Conservation (phyloP, 2,888 invertebrate species). For the Omphaloscelis lunosa region DNA sequence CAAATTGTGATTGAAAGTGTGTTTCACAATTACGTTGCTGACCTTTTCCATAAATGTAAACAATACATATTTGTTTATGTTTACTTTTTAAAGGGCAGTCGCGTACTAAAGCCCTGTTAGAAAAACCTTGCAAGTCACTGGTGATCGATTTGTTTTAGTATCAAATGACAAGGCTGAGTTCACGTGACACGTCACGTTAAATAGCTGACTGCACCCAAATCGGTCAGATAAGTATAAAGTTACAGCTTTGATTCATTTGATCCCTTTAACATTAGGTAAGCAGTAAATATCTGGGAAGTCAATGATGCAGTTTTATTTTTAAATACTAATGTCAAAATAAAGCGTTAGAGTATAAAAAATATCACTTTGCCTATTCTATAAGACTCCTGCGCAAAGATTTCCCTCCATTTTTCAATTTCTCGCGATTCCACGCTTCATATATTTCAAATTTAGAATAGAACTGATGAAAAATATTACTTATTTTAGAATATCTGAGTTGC, state of each 20-base stretch:
- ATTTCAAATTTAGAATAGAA: neutral
- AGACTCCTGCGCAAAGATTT: neutral
- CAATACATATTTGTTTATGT: neutral
- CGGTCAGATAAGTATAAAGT: neutral
- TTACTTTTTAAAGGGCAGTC: conserved; percentile 26
- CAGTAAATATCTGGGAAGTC: neutral
- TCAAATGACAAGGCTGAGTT: conserved; percentile 32
- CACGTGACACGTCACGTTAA: conserved; percentile 13
- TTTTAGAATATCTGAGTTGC: neutral
- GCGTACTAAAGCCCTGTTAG: neutral
- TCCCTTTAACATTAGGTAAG: conserved; percentile 11
- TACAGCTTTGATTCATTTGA: neutral
- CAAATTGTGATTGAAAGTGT: too few relatives aligned
- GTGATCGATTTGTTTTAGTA: conserved; percentile 48
- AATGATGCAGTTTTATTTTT: neutral
- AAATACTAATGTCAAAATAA: too few relatives aligned
- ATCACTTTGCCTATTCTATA: neutral
- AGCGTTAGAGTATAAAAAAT: neutral
- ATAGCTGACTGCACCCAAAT: conserved; percentile 32
- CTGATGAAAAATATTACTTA: neutral
- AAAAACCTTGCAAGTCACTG: conserved; percentile 31
- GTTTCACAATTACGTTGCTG: too few relatives aligned
- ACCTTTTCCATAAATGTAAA: conserved; percentile 7
- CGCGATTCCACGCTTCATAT: neutral
- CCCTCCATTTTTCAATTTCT: neutral